Evolutionary conservation across 2,113 vertebrate genomes (phyloP), one percentile per base, ranked within the genome.

Genomic region (Anguilla japonica): DNA sequence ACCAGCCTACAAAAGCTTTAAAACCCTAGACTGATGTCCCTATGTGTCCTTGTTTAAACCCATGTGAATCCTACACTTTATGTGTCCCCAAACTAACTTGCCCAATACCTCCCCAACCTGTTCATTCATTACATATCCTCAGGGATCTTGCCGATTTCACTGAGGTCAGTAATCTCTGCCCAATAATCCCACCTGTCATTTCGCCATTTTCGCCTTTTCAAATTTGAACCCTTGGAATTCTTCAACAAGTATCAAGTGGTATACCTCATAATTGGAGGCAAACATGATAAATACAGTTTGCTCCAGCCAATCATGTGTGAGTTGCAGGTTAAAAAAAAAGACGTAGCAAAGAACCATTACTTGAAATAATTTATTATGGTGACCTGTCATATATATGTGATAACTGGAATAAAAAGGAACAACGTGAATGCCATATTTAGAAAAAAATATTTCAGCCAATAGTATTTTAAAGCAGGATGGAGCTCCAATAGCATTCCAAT

Each of bases 151-250:
- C 89, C 88, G 87, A 89, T 90, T 88, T 85, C 84, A 87, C 84
- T 85, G 85, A 89, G 90, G 89, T 93, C 92, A 92, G 89, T 89
- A 90, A 93, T 91, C 80, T 88, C 82, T 78, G 87, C 26, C 22
- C n/a, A 29, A 2, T 88, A 91, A 92, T 91, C 89, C 85, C 39
- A 82, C 89, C 86, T 79, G 87, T 93, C 90, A 91, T 85, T 88
- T 88, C 87, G 84, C 14, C 88, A 87, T 80, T 87, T 88, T 92
- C 89, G 79, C 84, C 71, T 87, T 82, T 82, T 82, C 5, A 13
- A 57, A 82, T 41, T 26, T 60, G 85, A 41, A 86, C 53, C 56
- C 50, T 81, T 78, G 78, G 18, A 41, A 39, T 56, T 53, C 67
- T 86, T 82, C 85, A 41, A 41, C 79, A 57, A 20, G 50, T 41